Evolutionary conservation across 2,113 vertebrate genomes (phyloP).

Genomic region (Shinisaurus crocodilurus): DNA sequence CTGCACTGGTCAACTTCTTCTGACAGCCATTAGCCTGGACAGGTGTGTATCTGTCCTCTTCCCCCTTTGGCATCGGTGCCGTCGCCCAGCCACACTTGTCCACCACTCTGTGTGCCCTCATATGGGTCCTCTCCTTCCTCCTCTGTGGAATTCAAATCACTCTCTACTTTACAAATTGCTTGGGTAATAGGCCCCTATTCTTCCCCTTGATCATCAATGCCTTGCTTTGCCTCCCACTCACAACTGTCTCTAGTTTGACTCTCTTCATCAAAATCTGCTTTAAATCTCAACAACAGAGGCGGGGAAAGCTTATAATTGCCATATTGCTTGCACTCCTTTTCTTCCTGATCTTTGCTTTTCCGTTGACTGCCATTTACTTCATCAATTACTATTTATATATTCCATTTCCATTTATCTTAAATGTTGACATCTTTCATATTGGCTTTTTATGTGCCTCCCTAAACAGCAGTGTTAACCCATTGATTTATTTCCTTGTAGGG

Average conservation of each 20-base stretch:
- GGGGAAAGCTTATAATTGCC: background rate
- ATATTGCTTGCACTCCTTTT: background rate
- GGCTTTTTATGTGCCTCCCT: background rate
- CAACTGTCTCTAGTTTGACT: background rate
- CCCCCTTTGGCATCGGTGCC: background rate
- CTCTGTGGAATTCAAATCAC: background rate
- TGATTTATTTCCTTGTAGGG: background rate
- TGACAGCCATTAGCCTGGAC: background rate
- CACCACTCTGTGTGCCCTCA: background rate
- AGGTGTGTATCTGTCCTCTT: background rate
- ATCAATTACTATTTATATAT: fast-evolving
- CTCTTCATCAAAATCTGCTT: background rate
- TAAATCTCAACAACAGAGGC: background rate
- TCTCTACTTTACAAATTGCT: background rate
- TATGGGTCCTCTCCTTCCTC: background rate
- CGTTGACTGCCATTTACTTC: background rate
- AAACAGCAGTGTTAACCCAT: background rate
- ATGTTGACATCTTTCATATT: background rate
- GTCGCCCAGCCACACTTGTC: background rate
- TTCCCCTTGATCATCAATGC: background rate
- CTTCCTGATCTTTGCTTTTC: background rate
- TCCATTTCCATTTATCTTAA: background rate
- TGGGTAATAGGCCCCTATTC: fast-evolving
- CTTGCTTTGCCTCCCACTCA: background rate
- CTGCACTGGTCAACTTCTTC: background rate